Percentiles rank a stretch among this genome's conserved stretches.
phyloP scores from a whole-genome alignment of 2,888 invertebrate species.

The Tachina fera region DNA sequence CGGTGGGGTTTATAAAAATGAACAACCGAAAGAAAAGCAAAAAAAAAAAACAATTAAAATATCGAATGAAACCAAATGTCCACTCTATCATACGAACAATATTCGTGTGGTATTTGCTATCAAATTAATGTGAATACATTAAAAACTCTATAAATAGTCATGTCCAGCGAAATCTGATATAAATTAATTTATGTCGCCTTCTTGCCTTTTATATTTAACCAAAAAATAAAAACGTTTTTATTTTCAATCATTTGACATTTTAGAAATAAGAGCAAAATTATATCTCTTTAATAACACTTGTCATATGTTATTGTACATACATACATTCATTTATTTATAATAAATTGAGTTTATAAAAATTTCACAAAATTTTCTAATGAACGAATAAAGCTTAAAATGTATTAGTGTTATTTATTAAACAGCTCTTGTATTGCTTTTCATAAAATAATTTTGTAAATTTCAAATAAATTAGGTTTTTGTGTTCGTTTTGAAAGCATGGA shows the following conservation, averaged over 20 bases:
- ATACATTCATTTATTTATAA: slow-evolving; percentile 8
- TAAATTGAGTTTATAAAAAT: slow-evolving; percentile 36
- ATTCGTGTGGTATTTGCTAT: neutral
- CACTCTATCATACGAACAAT: neutral
- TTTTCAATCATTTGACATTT: slow-evolving; percentile 20
- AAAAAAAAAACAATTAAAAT: neutral
- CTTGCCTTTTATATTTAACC: slow-evolving; percentile 24
- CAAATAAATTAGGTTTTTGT: slow-evolving; percentile 11
- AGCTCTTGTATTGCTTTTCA: slow-evolving; percentile 27
- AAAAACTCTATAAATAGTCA: slow-evolving; percentile 11
- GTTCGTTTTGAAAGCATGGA: neutral
- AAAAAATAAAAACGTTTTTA: neutral
- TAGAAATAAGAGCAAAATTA: slow-evolving; percentile 3
- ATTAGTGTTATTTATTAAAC: slow-evolving; percentile 9
- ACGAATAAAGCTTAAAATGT: neutral
- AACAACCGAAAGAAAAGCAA: slow-evolving; percentile 8
- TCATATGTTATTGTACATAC: slow-evolving; percentile 27
- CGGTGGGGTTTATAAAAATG: slow-evolving; percentile 34
- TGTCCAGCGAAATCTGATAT: slow-evolving; percentile 56
- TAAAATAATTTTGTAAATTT: neutral
- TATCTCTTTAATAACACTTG: slow-evolving; percentile 40
- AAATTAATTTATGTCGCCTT: slow-evolving; percentile 64
- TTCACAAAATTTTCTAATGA: neutral
- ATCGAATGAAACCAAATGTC: slow-evolving; percentile 14
- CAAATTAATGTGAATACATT: slow-evolving; percentile 35